phyloP scores from a whole-genome alignment of 2,797 vertebrate genomes.

The Lacerta agilis region DNA sequence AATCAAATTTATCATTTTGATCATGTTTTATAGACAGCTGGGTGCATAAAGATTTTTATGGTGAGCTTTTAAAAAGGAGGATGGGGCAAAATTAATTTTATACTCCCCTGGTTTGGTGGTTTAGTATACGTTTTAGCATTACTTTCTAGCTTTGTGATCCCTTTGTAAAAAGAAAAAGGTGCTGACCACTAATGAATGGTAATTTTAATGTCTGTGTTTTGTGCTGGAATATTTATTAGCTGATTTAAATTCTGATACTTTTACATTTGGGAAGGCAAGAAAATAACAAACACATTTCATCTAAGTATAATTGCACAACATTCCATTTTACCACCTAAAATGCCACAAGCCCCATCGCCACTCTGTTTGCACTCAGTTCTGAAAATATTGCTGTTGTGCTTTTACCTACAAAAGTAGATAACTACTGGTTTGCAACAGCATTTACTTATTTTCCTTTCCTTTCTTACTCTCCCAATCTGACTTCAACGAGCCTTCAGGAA shows the following conservation, averaged over 20 bases:
- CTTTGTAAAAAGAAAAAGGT: neutral
- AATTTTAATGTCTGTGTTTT: neutral
- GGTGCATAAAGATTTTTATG: neutral
- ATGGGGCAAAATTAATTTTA: constrained; percentile 2
- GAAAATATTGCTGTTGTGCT: neutral
- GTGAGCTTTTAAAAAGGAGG: neutral
- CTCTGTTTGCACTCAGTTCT: neutral
- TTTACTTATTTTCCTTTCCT: neutral
- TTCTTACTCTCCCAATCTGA: neutral
- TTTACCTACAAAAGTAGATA: neutral
- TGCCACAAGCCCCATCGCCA: neutral
- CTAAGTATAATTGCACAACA: neutral
- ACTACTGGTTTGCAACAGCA: neutral
- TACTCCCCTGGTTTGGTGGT: neutral
- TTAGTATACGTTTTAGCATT: neutral
- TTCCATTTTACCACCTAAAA: neutral
- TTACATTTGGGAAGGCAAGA: neutral
- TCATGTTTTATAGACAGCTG: neutral
- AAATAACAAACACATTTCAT: constrained; percentile 8
- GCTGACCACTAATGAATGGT: neutral
- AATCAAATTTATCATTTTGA: neutral
- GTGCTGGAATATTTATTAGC: neutral
- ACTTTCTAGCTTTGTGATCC: neutral
- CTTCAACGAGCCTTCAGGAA: neutral
- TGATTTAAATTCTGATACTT: neutral